Conservation (phyloP, 2,113 vertebrate species). For the Platichthys flesus region DNA sequence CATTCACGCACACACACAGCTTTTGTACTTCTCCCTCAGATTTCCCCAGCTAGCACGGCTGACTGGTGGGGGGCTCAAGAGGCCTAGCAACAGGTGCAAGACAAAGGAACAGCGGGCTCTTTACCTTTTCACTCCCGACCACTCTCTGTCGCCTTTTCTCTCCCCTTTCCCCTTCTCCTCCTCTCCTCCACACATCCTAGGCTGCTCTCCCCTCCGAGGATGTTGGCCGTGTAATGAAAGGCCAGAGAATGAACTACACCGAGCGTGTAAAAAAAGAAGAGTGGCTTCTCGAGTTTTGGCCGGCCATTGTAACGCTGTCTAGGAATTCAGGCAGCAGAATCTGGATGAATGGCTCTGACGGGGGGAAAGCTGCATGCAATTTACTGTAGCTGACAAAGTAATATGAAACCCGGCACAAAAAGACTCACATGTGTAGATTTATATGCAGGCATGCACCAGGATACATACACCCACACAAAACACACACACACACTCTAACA, state of each 20-base stretch:
- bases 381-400: slow-evolving; percentile 76
- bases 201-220: slow-evolving; percentile 45
- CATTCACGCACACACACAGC: slow-evolving; percentile 11
- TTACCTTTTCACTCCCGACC: slow-evolving; percentile 69
- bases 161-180: slow-evolving; percentile 24
- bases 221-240: slow-evolving; percentile 45
- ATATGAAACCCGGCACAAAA: slow-evolving; percentile 66
- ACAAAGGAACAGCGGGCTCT: slow-evolving; percentile 79
- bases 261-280: slow-evolving; percentile 41
- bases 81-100: slow-evolving; percentile 80
- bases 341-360: slow-evolving; percentile 66
- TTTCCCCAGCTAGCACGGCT: slow-evolving; percentile 39
- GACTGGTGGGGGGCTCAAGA: slow-evolving; percentile 54
- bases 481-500: slow-evolving; percentile 20
- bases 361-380: slow-evolving; percentile 74
- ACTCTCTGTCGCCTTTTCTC: slow-evolving; percentile 42
- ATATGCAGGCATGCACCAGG: slow-evolving; percentile 53
- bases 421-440: slow-evolving; percentile 69
- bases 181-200: slow-evolving; percentile 37
- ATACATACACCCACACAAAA: slow-evolving; percentile 20
- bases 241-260: slow-evolving; percentile 34
- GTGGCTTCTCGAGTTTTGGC: slow-evolving; percentile 66
- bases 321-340: slow-evolving; percentile 68
- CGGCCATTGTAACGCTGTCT: slow-evolving; percentile 66
- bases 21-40: slow-evolving; percentile 53